A percentile compares a stretch with the other conserved stretches of the same genome.
phyloP scores from a whole-genome alignment of 2,888 invertebrate species.

The Cecidostiba fungosa region DNA sequence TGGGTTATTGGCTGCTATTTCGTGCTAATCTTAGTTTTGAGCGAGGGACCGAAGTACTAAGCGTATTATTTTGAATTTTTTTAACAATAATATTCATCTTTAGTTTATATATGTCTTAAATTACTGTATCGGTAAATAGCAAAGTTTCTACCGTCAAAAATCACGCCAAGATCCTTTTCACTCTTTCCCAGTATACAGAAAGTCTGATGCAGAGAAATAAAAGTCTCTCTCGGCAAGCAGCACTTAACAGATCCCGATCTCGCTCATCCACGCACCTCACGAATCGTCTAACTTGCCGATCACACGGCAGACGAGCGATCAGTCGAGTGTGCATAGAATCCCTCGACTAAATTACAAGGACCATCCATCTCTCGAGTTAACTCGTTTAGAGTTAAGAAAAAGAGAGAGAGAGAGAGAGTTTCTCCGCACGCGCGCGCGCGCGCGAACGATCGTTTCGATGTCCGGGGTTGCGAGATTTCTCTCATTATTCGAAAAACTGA shows the following conservation, averaged over 20 bases:
- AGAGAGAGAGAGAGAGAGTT: neutral
- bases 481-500: constrained; percentile 41
- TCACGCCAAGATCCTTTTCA: too few species aligned
- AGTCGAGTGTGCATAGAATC: neutral
- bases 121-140: too few species aligned
- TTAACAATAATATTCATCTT: too few species aligned
- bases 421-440: neutral
- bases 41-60: too few species aligned
- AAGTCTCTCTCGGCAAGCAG: too few species aligned
- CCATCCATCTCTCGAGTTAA: neutral
- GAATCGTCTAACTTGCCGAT: neutral
- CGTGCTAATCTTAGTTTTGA: too few species aligned
- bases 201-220: too few species aligned
- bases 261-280: neutral
- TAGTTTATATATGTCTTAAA: too few species aligned
- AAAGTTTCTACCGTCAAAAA: too few species aligned
- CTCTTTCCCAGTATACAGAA: too few species aligned
- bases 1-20: neutral
- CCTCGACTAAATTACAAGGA: constrained; percentile 46
- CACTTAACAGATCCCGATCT: too few species aligned
- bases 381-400: neutral
- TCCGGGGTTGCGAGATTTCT: constrained; percentile 33
- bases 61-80: too few species aligned
- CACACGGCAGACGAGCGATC: neutral
- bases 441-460: neutral